A percentile compares a stretch with the other conserved stretches of the same genome.
phyloP scores from a whole-genome alignment of 2,797 vertebrate genomes.

The Podarcis lilfordi region DNA sequence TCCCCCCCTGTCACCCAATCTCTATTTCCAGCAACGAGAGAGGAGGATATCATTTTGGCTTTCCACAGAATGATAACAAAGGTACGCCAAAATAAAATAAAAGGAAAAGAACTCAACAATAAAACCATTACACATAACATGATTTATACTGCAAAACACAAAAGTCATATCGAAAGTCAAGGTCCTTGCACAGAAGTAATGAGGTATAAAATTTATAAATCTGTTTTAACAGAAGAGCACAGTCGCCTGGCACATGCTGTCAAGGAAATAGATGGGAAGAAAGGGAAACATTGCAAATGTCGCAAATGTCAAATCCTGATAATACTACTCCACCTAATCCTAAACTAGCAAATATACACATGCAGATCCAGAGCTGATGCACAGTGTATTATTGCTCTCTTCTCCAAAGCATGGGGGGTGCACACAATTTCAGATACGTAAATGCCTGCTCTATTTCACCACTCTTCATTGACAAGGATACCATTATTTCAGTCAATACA shows the following conservation, averaged over 20 bases:
- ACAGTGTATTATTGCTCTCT: background rate
- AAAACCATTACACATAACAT: background rate
- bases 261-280: background rate
- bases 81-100: background rate
- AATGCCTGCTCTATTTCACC: background rate
- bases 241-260: background rate
- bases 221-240: slow-evolving; percentile 4
- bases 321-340: background rate
- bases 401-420: background rate
- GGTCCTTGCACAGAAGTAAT: slow-evolving; percentile 7
- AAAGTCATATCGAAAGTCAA: slow-evolving; percentile 4
- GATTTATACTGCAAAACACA: slow-evolving; percentile 6
- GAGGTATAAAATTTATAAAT: background rate
- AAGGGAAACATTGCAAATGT: background rate
- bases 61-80: background rate
- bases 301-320: background rate
- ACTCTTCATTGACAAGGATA: background rate
- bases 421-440: too few relatives aligned
- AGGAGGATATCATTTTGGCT: background rate
- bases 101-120: background rate
- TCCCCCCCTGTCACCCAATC: background rate
- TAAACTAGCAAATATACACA: background rate
- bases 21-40: background rate
- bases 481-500: background rate
- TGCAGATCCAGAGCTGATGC: background rate